Percentiles rank a stretch among this genome's conserved stretches.
These are phyloP conservation scores for Littorina saxatilis DNA, from an alignment of 1,140 invertebrate species.

Conservation along the genomic window DNA sequence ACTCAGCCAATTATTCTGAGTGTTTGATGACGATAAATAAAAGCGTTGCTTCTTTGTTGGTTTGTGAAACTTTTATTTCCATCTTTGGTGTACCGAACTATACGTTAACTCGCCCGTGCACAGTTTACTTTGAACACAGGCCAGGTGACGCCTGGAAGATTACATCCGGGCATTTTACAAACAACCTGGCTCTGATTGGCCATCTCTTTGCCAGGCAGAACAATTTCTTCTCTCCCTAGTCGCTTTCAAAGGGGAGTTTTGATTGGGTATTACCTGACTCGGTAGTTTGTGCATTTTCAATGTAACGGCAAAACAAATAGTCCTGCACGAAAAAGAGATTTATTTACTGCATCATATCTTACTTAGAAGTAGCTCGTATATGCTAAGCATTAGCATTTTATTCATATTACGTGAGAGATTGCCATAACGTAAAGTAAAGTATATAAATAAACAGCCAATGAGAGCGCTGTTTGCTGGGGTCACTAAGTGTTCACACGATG, in stretches of 20 bases:
- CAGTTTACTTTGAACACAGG: constrained; percentile 8
- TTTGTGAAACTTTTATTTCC: too few relatives aligned
- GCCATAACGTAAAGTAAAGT: background rate
- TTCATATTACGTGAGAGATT: background rate
- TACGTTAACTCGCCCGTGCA: background rate
- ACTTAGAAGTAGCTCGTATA: background rate
- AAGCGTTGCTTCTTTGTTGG: too few relatives aligned
- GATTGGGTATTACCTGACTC: constrained; percentile 12
- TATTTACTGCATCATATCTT: background rate
- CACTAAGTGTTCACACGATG: constrained; percentile 61
- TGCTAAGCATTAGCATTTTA: background rate
- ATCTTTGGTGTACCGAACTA: too few relatives aligned
- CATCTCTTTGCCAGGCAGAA: constrained; percentile 32
- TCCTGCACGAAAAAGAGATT: background rate
- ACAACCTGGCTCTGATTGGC: constrained; percentile 35
- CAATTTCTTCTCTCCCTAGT: constrained; percentile 10
- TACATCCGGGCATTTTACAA: constrained; percentile 36
- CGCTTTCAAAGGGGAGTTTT: background rate
- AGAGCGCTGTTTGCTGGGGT: constrained; percentile 24
- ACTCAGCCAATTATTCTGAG: too few relatives aligned
- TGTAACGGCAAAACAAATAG: background rate
- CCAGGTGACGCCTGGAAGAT: constrained; percentile 39
- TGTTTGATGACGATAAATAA: too few relatives aligned
- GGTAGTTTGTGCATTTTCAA: background rate
- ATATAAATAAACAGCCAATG: constrained; percentile 46